Evolutionary conservation across 2,888 invertebrate species (phyloP).

Genomic region (Drosophila borborema): DNA sequence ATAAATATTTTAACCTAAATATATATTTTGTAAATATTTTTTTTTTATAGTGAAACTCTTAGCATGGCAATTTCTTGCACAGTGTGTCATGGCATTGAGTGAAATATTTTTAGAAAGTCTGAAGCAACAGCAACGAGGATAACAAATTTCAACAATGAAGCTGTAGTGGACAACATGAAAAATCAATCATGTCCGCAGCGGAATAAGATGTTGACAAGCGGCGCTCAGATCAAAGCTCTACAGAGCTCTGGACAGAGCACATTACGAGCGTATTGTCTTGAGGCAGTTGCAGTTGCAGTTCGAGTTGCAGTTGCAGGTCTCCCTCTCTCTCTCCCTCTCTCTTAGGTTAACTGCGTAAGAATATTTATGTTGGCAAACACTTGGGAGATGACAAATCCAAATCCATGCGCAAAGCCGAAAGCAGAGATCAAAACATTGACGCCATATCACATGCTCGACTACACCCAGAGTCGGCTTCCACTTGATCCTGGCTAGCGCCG

Average conservation of each 20-base stretch:
- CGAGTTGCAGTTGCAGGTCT: background rate
- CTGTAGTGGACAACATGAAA: conserved; percentile 69
- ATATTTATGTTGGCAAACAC: conserved; percentile 64
- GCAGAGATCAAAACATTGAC: conserved; percentile 40
- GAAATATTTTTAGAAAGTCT: conserved; percentile 82
- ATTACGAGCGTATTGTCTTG: conserved; percentile 65
- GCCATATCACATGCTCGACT: conserved; percentile 67
- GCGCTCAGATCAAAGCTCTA: conserved; percentile 60
- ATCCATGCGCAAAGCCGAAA: conserved; percentile 36
- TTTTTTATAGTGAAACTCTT: conserved; percentile 6
- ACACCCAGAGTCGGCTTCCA: conserved; percentile 70
- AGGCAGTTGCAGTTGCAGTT: conserved; percentile 12
- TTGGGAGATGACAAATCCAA: conserved; percentile 73
- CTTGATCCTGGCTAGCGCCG: conserved; percentile 72
- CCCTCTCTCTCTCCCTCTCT: no score
- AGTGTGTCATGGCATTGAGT: conserved; percentile 46
- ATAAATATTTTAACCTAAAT: background rate
- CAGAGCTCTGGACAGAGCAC: conserved; percentile 42
- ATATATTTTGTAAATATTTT: background rate
- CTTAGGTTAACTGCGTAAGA: conserved; percentile 52
- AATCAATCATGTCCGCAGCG: conserved; percentile 83
- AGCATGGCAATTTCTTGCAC: conserved; percentile 10
- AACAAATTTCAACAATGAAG: conserved; percentile 46
- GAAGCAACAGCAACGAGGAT: conserved; percentile 17
- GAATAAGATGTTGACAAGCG: conserved; percentile 83